phyloP scores from a whole-genome alignment of 1,140 invertebrate genomes.

The Bombus pyrosoma region DNA sequence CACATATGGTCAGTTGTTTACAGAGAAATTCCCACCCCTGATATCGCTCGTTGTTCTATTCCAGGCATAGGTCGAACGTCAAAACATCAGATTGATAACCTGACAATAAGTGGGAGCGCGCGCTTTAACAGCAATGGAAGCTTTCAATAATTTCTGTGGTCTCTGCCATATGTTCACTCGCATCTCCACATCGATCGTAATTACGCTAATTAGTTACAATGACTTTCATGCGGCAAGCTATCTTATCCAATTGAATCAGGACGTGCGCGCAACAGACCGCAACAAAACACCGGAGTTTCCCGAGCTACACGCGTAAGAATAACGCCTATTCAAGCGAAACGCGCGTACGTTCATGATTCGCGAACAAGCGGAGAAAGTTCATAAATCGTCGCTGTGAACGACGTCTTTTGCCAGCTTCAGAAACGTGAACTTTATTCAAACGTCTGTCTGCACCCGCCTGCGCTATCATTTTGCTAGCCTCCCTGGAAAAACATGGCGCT shows the following conservation, averaged over 20 bases:
- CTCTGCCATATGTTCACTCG: background rate
- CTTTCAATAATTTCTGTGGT: constrained; percentile 51
- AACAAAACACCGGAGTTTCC: background rate
- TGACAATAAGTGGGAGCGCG: constrained; percentile 37
- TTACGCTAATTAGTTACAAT: constrained; percentile 68
- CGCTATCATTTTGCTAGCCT: constrained; percentile 12
- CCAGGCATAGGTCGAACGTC: background rate
- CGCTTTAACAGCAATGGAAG: constrained; percentile 39
- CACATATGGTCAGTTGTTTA: constrained; percentile 14
- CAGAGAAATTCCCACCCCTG: constrained; percentile 29
- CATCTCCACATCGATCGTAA: constrained; percentile 48
- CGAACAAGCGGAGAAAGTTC: background rate
- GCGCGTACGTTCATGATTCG: background rate
- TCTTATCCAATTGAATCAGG: constrained; percentile 36
- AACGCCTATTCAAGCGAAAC: constrained; percentile 19
- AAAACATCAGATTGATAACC: constrained; percentile 9
- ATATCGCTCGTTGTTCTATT: constrained; percentile 33
- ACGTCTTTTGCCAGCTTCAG: background rate
- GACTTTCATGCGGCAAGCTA: constrained; percentile 52
- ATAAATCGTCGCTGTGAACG: background rate
- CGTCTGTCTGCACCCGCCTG: background rate
- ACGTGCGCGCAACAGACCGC: background rate
- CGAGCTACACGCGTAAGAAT: background rate
- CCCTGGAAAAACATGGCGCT: background rate
- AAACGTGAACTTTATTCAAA: constrained; percentile 10